Evolutionary conservation across 2,113 vertebrate genomes (phyloP).

Genomic region (Brienomyrus longianalis): DNA sequence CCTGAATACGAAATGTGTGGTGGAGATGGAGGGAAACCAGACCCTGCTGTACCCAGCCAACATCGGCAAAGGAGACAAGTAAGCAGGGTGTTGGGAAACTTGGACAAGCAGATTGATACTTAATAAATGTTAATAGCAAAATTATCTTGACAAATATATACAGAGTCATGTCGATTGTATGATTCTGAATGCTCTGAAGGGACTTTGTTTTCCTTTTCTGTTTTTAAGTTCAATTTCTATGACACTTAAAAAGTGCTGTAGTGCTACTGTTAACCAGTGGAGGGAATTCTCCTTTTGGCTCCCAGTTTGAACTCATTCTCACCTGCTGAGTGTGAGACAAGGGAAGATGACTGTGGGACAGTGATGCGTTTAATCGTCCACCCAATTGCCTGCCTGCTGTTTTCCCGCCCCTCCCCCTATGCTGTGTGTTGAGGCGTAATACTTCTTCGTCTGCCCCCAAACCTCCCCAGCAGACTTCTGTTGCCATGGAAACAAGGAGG

Average conservation of each 20-base stretch:
- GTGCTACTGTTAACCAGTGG: neutral
- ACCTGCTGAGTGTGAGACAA: neutral
- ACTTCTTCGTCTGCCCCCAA: slow-evolving; percentile 49
- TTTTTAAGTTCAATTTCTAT: neutral
- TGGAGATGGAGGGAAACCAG: slow-evolving; percentile 91
- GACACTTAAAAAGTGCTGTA: neutral
- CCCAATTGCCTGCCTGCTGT: slow-evolving; percentile 25
- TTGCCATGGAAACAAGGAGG: slow-evolving; percentile 54
- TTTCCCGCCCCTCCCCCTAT: slow-evolving; percentile 17
- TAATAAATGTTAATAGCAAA: neutral
- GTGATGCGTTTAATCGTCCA: neutral
- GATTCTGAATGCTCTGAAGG: neutral
- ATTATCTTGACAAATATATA: neutral
- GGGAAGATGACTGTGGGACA: neutral
- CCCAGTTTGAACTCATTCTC: neutral
- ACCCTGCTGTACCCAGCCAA: slow-evolving; percentile 76
- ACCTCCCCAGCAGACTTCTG: slow-evolving; percentile 49
- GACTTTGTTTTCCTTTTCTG: neutral
- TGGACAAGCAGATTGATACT: neutral
- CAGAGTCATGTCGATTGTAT: neutral
- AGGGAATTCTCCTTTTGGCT: neutral
- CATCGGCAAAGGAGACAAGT: slow-evolving; percentile 65
- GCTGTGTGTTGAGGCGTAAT: slow-evolving; percentile 42
- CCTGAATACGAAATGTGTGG: slow-evolving; percentile 92
- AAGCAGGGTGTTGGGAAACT: slow-evolving; percentile 8